Conservation (phyloP, 2,113 vertebrate genomes). For the Taxidea taxus region DNA sequence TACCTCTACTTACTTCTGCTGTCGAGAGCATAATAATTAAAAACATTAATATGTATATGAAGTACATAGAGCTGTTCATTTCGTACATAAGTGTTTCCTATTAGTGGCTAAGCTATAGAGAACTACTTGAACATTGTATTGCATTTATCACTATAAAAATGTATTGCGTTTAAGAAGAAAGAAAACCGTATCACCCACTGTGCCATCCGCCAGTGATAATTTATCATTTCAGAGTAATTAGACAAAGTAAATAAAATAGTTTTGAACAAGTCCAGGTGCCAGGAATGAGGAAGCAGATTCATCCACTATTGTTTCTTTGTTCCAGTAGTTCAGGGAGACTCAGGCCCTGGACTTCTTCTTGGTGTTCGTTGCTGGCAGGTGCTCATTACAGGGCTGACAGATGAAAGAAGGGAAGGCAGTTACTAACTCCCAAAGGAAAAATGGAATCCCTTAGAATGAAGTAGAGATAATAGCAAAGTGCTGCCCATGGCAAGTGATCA, state of each 20-base stretch:
- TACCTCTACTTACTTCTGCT: neutral
- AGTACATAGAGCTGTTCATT: neutral
- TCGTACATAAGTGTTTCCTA: neutral
- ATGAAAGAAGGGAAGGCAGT: neutral
- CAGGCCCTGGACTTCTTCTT: rapidly evolving
- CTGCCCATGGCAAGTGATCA: neutral
- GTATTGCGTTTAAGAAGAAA: neutral
- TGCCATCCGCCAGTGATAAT: neutral
- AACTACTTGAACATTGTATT: neutral
- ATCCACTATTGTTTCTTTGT: neutral
- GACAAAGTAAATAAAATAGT: conserved; percentile 5
- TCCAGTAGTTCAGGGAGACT: neutral
- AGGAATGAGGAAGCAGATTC: neutral
- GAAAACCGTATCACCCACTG: neutral
- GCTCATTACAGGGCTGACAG: neutral
- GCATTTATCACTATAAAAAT: neutral
- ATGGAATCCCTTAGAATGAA: neutral
- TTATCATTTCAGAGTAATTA: neutral
- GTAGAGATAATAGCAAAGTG: neutral
- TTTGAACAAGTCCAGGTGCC: neutral
- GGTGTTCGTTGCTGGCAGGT: neutral
- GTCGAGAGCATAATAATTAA: neutral
- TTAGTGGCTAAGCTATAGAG: neutral
- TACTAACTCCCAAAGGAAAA: neutral
- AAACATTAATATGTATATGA: neutral